A percentile compares a stretch with the other conserved stretches of the same genome.
These are phyloP conservation scores for Heterodera schachtii DNA, from an alignment of 1,140 invertebrate genomes.

Conservation along the genomic window DNA sequence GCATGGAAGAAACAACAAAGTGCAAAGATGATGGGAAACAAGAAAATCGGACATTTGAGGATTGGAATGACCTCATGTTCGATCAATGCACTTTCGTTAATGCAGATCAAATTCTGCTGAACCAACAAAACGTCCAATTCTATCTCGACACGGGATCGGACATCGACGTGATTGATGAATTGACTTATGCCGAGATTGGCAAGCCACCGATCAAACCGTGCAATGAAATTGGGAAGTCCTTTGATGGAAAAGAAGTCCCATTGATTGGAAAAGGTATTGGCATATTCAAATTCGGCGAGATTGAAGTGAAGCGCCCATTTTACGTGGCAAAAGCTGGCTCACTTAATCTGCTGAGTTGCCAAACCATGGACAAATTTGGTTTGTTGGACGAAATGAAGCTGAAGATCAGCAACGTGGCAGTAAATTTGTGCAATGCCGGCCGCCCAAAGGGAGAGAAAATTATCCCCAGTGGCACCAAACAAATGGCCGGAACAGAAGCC, in stretches of 20 bases:
- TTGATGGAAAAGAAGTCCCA: background rate
- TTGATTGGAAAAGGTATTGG: background rate
- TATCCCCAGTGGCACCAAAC: background rate
- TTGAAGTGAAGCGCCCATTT: background rate
- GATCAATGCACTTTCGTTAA: background rate
- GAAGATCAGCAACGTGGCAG: background rate
- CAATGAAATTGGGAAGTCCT: background rate
- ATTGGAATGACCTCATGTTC: background rate
- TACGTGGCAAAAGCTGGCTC: background rate
- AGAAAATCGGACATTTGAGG: background rate
- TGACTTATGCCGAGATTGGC: background rate
- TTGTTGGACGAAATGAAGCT: background rate
- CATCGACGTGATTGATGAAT: background rate
- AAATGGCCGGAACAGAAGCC: background rate
- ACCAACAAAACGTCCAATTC: background rate
- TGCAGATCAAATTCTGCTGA: background rate
- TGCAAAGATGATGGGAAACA: background rate
- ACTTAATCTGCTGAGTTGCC: background rate
- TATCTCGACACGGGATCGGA: background rate
- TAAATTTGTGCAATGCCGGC: background rate
- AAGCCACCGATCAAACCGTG: background rate
- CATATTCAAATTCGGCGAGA: background rate
- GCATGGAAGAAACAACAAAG: background rate
- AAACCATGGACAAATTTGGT: slow-evolving; percentile 3
- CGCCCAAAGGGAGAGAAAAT: background rate